phyloP scores from a whole-genome alignment of 1,140 invertebrate species.

The Tetramorium parvispinum region DNA sequence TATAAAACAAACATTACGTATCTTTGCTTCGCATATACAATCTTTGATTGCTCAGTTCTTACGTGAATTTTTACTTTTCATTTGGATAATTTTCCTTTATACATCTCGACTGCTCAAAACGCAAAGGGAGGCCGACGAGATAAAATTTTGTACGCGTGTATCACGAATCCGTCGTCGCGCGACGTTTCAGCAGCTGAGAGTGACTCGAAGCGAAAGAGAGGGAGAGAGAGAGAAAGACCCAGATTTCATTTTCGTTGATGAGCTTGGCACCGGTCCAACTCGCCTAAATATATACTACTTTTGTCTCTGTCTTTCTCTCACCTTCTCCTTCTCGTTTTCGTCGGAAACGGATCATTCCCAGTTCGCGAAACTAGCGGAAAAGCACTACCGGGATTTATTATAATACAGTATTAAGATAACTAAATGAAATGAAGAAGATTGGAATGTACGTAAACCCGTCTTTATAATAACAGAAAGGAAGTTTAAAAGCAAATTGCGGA shows the following conservation, averaged over 20 bases:
- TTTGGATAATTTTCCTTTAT: background rate
- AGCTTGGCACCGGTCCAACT: conserved; percentile 84
- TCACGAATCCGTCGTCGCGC: conserved; percentile 53
- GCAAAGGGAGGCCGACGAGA: conserved; percentile 12
- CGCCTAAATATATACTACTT: conserved; percentile 85
- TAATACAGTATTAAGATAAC: conserved; percentile 2
- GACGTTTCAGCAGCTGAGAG: conserved; percentile 65
- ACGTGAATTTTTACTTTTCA: background rate
- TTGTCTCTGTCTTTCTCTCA: conserved; percentile 75
- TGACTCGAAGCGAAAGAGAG: conserved; percentile 37
- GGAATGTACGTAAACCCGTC: background rate
- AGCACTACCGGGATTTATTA: background rate
- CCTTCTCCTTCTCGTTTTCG: conserved; percentile 66
- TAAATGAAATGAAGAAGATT: background rate
- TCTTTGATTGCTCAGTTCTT: background rate
- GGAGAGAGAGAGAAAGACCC: conserved; percentile 79
- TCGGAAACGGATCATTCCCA: conserved; percentile 38
- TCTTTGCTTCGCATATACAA: background rate
- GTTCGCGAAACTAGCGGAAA: conserved; percentile 4
- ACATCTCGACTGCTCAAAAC: background rate
- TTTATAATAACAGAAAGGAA: background rate
- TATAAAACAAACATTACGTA: background rate
- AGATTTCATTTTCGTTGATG: conserved; percentile 86
- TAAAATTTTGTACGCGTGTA: conserved; percentile 60
- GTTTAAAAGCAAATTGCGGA: background rate